Base-by-base conservation (phyloP, 2,113 vertebrate species). In the Thamnophis sirtalis region DNA sequence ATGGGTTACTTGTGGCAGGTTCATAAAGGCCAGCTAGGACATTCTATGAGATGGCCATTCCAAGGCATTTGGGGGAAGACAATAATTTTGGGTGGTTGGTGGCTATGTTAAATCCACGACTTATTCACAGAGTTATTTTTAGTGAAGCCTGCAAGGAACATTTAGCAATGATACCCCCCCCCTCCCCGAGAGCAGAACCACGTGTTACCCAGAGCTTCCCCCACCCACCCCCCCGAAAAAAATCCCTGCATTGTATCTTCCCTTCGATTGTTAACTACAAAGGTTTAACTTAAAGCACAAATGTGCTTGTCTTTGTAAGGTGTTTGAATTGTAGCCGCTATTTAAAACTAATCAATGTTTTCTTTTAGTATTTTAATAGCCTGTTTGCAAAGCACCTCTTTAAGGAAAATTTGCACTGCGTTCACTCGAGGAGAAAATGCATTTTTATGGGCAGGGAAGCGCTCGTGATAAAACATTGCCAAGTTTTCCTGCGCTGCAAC, bases 281-380 rank as follows among this genome's bases (percentile, higher is more conserved):
- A 94, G 90, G 91, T 90, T 94, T 94, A 94, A 92, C 73, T 50
- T 95, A 53, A 63, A 96, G 94, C 91, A 88, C 93, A 96, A 95
- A 96, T 93, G 58, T 38, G n/a, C 94, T 95, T 93, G 94, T 95
- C 95, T 96, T 95, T 95, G 92, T 93, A n/a, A 94, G 88, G 87
- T 54, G 90, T 91, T 95, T 95, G 96, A 96, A 95, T 95, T 97
- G 96, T 96, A 94, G 94, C 94, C 51, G 94, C 94, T 91, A 96
- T 96, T 97, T 96, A 95, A 94, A 96, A 94, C 94, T 94, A 95
- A 97, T 97, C 96, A 96, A 97, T 96, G 95, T 93, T 96, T 97
- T 96, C 94, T 96, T 87, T 97, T 94, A 96, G 95, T 94, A 91
- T 94, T 93, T 95, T 96, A 96, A 96, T 95, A 96, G 94, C 95